Conservation (phyloP, 64 coral and sea anemone genomes). For the Montipora foliosa region DNA sequence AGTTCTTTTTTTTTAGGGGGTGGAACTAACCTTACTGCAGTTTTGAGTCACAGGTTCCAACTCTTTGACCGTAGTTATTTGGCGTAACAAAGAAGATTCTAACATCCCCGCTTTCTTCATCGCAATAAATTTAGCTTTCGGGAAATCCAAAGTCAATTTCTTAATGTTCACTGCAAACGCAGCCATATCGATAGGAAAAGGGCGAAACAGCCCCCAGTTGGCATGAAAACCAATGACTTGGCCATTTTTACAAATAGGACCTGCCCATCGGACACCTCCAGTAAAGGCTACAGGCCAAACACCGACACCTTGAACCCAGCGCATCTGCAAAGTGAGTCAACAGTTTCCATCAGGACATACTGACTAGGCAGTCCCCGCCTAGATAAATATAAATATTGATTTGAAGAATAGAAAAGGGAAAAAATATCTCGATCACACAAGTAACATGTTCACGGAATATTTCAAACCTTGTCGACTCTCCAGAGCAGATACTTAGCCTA, state of each 20-base stretch:
- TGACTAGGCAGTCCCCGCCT: too few species aligned
- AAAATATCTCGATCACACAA: too few species aligned
- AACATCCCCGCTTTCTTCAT: constrained; percentile 81
- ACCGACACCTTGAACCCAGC: constrained; percentile 79
- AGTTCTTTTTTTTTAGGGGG: too few species aligned
- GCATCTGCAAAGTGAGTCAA: constrained; percentile 63
- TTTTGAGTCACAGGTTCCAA: constrained; percentile 76
- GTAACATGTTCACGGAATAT: too few species aligned
- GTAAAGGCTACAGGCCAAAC: constrained; percentile 96
- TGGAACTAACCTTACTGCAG: constrained; percentile 73
- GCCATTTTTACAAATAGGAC: constrained; percentile 72
- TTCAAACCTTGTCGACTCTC: too few species aligned
- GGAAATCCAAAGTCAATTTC: constrained; percentile 68
- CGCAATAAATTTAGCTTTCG: constrained; percentile 66
- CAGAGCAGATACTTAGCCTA: too few species aligned
- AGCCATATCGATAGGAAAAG: constrained; percentile 95
- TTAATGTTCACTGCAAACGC: constrained; percentile 88
- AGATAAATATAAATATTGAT: too few species aligned
- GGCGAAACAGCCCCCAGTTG: constrained; percentile 84
- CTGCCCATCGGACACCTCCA: constrained; percentile 84
- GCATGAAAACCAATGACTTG: constrained; percentile 77
- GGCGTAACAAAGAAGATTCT: constrained; percentile 79
- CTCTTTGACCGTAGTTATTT: constrained; percentile 69
- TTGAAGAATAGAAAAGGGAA: too few species aligned
- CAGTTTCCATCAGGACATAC: too few species aligned